Base-by-base conservation (phyloP, 2,888 invertebrate species). In the Crioceris asparagi region DNA sequence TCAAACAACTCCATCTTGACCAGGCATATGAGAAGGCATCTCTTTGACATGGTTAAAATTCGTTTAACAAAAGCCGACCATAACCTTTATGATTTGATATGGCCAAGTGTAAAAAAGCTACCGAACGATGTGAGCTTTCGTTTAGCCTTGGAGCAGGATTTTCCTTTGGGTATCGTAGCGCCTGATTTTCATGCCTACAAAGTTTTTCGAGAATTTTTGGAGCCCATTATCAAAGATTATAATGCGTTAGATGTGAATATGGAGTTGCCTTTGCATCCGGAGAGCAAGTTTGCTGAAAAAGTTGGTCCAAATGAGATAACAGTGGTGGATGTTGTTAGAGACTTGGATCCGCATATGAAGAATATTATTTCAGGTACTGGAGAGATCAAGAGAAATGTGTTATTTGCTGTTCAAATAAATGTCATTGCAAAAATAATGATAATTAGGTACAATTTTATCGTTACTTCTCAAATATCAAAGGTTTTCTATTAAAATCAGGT, bases 101-200 rank as follows among this genome's bases (percentile, higher is more conserved):
- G 86, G 79, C 90, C 91, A 10, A 86, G 87, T 37, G 79, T 90
- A 48, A 81, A 84, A 57, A 86, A 83, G 60, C 69, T 83, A 34
- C 77, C 78, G 1, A 64, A 68, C 18, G 75, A 73, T 45, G 67
- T 66, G 51, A 70, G 68, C 43, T 66, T 74, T 43, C 55, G 61
- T 38, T 68, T 69, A 52, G 71, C 74, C 18, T 67, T 79, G 12
- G 79, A 81, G 53, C 77, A 77, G 62, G 82, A 84, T 48, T 77
- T 81, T 51, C 76, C 79, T 27, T 74, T 79, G 14, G 84, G 83
- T 10, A 71, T 90, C 17, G 75, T 86, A 4, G 85, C 85, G 1
- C 87, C 90, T 0, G 91, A 92, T 60, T 83, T 82, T 54, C 87
- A 87, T 57, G 79, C 82, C 4, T 92, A 86, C 63, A 74, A 75